Evolutionary conservation across 2,113 vertebrate genomes (phyloP), one percentile per base, ranked within the genome.

Genomic region (Otocyon megalotis): DNA sequence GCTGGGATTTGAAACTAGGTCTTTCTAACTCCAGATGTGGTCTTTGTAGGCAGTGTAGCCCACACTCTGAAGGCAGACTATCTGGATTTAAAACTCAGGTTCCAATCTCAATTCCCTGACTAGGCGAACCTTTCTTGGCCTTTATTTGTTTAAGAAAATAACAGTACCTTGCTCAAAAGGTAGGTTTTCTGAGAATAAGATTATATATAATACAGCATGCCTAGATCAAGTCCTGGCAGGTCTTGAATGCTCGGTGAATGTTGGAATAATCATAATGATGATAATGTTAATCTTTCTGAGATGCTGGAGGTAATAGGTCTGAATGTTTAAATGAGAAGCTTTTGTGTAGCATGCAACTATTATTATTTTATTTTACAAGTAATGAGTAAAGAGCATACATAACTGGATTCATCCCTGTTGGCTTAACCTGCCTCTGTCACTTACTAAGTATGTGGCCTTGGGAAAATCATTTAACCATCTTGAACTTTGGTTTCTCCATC

Each of bases 401-500:
- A 48, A 35, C n/a, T 86, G 37, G 67, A 85, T 26, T 56, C 54
- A 89, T 35, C 82, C 63, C 48, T 84, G 32, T 17, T 43, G 62
- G 56, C 84, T 35, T 37, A 53, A 72, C 15, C 79, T 82, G 67
- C n/a, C 62, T 79, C 35, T 58, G 81, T 2, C 26, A 30, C 50
- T 69, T 65, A 82, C 53, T 26, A 72, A 60, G 13, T 76, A 37
- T 26, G 56, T 90, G 43, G 30, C 53, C 32, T 65, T 53, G 32
- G 54, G 53, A 14, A 92, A 87, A 69, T 90, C 26, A 50, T 43
- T 93, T 60, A 53, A 72, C 63, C 16, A 87, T 24, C 85, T 62
- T 54, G 35, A 88, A 26, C 26, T 37, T 93, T 76, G 53, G 50
- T 63, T 95, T 96, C 87, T 93, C 24, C 30, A 63, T 91, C 58